Percentiles rank a stretch among this genome's conserved stretches.
Conservation (phyloP, 2,113 vertebrate species). For the Pionites leucogaster region DNA sequence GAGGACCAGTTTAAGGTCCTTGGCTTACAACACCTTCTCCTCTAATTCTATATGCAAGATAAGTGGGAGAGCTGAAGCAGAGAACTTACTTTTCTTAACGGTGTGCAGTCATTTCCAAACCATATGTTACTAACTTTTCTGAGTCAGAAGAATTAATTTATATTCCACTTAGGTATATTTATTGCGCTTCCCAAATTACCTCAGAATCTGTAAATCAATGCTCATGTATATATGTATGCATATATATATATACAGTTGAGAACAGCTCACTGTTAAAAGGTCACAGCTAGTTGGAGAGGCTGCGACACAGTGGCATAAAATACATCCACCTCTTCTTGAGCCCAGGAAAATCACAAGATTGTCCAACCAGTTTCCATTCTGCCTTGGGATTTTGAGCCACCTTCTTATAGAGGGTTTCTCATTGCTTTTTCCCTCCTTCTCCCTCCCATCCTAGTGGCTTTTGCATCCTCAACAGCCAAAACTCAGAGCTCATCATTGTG, state of each 20-base stretch:
- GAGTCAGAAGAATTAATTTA: constrained; percentile 24
- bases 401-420: not conserved
- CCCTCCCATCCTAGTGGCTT: not conserved
- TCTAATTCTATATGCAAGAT: not conserved
- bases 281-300: not conserved
- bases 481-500: not conserved
- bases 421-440: not conserved
- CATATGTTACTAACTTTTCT: constrained; percentile 38
- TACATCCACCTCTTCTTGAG: not conserved
- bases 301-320: not conserved
- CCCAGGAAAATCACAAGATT: not conserved
- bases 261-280: not conserved
- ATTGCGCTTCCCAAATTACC: constrained; percentile 34
- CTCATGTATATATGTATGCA: not conserved
- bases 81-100: constrained; percentile 5
- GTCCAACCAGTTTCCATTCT: not conserved
- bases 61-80: not conserved
- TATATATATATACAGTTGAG: not conserved
- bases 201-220: not conserved
- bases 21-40: not conserved
- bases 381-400: not conserved
- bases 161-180: constrained; percentile 19
- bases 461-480: not conserved
- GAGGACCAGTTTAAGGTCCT: not conserved
- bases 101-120: not conserved